phyloP scores from a whole-genome alignment of 2,888 invertebrate species.

The Zonitis immaculata region DNA sequence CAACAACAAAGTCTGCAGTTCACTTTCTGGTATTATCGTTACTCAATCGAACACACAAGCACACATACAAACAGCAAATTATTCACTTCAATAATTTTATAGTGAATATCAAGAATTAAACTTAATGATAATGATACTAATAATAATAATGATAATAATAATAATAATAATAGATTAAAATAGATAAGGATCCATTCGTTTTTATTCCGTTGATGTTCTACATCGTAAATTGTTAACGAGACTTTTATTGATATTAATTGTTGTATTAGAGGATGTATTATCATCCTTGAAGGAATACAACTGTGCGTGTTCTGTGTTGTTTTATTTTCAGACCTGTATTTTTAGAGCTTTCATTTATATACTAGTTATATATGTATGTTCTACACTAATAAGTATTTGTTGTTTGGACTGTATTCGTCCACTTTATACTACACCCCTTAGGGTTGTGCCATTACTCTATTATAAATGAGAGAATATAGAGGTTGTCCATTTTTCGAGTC shows the following conservation, averaged over 20 bases:
- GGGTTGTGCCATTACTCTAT: constrained; percentile 9
- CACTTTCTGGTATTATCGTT: background rate
- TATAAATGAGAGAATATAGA: constrained; percentile 10
- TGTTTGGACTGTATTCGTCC: constrained; percentile 9
- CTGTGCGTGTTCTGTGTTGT: constrained; percentile 29
- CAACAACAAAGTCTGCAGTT: background rate
- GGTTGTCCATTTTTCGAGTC: too few species aligned
- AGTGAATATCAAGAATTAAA: background rate
- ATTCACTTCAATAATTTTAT: background rate
- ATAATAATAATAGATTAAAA: too few species aligned
- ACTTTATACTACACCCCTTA: background rate
- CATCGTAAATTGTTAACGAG: constrained; percentile 28
- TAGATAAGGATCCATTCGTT: background rate
- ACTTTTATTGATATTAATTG: constrained; percentile 38
- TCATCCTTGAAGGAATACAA: constrained; percentile 22
- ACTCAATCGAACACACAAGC: background rate
- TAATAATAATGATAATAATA: too few species aligned
- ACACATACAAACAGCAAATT: background rate
- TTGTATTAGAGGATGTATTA: constrained; percentile 25
- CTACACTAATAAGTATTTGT: constrained; percentile 18
- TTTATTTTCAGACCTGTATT: constrained; percentile 14
- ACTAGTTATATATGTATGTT: background rate
- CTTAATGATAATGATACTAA: too few species aligned
- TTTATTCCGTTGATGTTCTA: background rate
- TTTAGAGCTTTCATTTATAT: constrained; percentile 5